These are phyloP conservation scores for Merops nubicus DNA, from an alignment of 2,113 vertebrate species.

Conservation along the genomic window DNA sequence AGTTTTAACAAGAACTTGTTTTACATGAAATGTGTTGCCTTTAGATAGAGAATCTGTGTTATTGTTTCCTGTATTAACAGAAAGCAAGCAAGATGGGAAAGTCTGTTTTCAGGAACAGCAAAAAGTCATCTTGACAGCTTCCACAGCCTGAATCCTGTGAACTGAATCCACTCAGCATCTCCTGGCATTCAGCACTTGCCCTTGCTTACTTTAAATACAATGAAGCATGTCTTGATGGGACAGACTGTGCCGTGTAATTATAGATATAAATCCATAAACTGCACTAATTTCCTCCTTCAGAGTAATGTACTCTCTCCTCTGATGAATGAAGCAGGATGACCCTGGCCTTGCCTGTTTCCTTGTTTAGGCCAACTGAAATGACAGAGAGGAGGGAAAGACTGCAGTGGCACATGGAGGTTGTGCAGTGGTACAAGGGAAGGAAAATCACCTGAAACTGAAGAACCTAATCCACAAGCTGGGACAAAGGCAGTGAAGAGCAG, in stretches of 20 bases:
- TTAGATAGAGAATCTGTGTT: neutral
- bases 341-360: neutral
- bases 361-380: neutral
- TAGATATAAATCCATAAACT: neutral
- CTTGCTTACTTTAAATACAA: neutral
- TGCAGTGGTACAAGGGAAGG: no score
- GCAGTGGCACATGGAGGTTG: fast-evolving
- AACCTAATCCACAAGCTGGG: neutral
- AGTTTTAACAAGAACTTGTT: neutral
- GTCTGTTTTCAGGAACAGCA: neutral
- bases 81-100: neutral
- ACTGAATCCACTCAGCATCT: neutral
- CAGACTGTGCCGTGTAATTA: neutral
- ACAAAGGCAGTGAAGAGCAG: neutral
- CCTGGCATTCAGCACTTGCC: neutral
- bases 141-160: neutral
- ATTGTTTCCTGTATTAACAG: neutral
- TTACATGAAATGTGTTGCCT: neutral
- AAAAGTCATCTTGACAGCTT: neutral
- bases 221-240: neutral
- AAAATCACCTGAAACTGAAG: neutral
- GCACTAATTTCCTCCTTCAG: neutral
- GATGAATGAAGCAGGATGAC: neutral
- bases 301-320: neutral
- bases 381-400: neutral